These are phyloP conservation scores for Alcis repandata DNA, from an alignment of 2,888 invertebrate species.

Conservation along the genomic window DNA sequence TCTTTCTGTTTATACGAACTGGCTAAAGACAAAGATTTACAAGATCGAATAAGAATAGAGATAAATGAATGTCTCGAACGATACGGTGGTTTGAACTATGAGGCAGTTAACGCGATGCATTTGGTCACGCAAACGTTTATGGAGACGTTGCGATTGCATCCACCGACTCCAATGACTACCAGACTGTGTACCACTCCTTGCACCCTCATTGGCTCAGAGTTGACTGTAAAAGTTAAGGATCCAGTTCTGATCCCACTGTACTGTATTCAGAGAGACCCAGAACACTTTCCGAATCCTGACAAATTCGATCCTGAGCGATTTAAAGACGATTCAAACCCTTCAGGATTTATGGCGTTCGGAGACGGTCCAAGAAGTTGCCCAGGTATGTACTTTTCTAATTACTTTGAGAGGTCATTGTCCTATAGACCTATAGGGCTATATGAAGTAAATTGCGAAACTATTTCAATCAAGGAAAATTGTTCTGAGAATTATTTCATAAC, in stretches of 20 bases:
- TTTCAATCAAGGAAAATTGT: conserved; percentile 27
- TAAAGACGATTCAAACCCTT: conserved; percentile 66
- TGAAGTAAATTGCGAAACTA: conserved; percentile 26
- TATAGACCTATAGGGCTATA: conserved; percentile 14
- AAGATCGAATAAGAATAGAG: conserved; percentile 70
- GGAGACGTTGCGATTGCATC: conserved; percentile 77
- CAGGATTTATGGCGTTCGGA: conserved; percentile 77
- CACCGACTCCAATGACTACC: conserved; percentile 78
- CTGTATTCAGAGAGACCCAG: conserved; percentile 76
- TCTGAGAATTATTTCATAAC: background rate
- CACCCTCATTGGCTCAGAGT: conserved; percentile 65
- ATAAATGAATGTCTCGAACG: conserved; percentile 68
- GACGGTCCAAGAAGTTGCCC: conserved; percentile 81
- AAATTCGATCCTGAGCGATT: conserved; percentile 79
- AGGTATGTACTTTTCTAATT: conserved; percentile 61
- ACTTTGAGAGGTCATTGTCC: conserved; percentile 12
- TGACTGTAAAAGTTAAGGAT: conserved; percentile 69
- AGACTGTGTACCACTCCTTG: conserved; percentile 76
- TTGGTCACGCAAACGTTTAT: conserved; percentile 66
- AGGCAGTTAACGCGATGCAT: conserved; percentile 74
- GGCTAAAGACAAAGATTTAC: conserved; percentile 73
- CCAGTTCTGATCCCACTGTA: conserved; percentile 75
- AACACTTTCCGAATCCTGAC: conserved; percentile 74
- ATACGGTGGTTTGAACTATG: conserved; percentile 72
- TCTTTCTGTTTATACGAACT: conserved; percentile 81